Conservation (phyloP, 2,113 vertebrate species). For the Bos indicus region DNA sequence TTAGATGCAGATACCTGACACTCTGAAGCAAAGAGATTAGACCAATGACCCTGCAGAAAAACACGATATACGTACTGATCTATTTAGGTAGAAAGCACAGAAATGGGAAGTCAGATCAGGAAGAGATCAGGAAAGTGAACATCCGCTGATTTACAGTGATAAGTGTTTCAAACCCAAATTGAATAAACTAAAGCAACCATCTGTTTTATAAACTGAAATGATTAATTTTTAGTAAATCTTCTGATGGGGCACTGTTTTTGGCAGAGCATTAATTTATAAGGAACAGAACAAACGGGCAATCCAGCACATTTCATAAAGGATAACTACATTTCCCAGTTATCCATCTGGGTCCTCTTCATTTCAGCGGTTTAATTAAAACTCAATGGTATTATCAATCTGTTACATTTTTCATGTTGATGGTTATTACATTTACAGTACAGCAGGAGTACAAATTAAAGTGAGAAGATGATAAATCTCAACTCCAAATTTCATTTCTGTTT, state of each 20-base stretch:
- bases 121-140: slow-evolving; percentile 55
- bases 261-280: slow-evolving; percentile 79
- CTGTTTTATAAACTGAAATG: slow-evolving; percentile 82
- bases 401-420: slow-evolving; percentile 88
- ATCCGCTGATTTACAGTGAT: slow-evolving; percentile 52
- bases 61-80: background rate
- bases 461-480: slow-evolving; percentile 82
- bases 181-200: slow-evolving; percentile 82
- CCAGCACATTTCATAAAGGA: slow-evolving; percentile 81
- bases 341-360: slow-evolving; percentile 88
- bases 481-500: slow-evolving; percentile 81
- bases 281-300: slow-evolving; percentile 75
- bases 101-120: background rate
- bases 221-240: slow-evolving; percentile 82
- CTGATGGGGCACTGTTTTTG: slow-evolving; percentile 80
- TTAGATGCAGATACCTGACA: slow-evolving; percentile 14
- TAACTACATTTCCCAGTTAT: slow-evolving; percentile 86
- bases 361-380: slow-evolving; percentile 89
- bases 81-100: slow-evolving; percentile 25
- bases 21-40: slow-evolving; percentile 8
- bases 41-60: background rate
- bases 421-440: slow-evolving; percentile 87
- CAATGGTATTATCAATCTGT: slow-evolving; percentile 89
- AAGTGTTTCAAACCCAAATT: slow-evolving; percentile 72
- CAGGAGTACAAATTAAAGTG: slow-evolving; percentile 85